Evolutionary conservation across 2,113 vertebrate genomes (phyloP), one percentile per base, ranked within the genome.

Genomic region (Formicarius rufipectus): DNA sequence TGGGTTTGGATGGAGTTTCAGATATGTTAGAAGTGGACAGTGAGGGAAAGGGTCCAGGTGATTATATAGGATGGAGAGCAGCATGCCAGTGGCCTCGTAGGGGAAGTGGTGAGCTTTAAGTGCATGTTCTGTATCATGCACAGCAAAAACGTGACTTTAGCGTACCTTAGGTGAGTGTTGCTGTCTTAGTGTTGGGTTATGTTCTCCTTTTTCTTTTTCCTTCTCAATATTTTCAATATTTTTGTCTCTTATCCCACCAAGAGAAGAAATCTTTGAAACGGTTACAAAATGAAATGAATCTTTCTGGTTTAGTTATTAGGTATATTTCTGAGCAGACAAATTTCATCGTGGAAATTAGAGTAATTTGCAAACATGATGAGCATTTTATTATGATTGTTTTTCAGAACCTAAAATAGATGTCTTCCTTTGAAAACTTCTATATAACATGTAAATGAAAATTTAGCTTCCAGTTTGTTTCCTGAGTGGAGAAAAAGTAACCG

Each of bases 21-120:
- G 40, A 53, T 64, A 69, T 0, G 2, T 94, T 83, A 64, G 20
- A 81, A 93, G 35, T 64, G 69, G 66, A 85, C 69, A 40, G 28
- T 25, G 63, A 88, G 82, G 58, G 71, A 93, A 90, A n/a, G 71
- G 44, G 75, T 88, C 85, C 94, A 89, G 35, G 47, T 45, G 30
- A 56, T 85, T 89, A 27, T 18, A 5, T 4, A 56, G 92, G 53
- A 82, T 69, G 44, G 71, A 69, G 58, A 76, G 22, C 53, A 67
- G 58, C 42, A 73, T 82, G 82, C 47, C 78, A 63, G 22, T 2
- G 31, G 78, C 82, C 67, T 92, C 0, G 0, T 10, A 45, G 37
- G 40, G 52, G 62, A 66, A 50, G 37, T 3, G 2, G 45, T 1
- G 9, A 59, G 33, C 39, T 69, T 84, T 77, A 55, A 89, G 81